These are phyloP conservation scores for Sander vitreus DNA, from an alignment of 2,113 vertebrate species.

Conservation along the genomic window DNA sequence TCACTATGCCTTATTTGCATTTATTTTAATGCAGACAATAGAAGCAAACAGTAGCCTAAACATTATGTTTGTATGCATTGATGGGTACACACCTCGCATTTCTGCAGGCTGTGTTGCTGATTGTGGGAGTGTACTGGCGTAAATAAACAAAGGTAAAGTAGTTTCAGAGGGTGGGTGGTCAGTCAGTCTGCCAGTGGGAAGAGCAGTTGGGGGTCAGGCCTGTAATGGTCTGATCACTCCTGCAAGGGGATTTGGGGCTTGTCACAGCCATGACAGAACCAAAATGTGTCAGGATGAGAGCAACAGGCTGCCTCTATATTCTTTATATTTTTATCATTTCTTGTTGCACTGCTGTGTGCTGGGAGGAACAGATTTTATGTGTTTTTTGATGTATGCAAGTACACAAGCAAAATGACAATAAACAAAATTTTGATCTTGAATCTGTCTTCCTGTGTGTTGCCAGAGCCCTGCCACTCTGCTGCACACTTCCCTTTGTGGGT, in stretches of 20 bases:
- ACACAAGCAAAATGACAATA: too few relatives aligned
- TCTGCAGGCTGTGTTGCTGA: background rate
- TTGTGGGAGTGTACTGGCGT: background rate
- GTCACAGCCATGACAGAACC: conserved; percentile 51
- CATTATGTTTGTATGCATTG: background rate
- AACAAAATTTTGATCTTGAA: too few relatives aligned
- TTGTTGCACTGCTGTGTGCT: too few relatives aligned
- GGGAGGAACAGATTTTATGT: too few relatives aligned
- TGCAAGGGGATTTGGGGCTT: conserved; percentile 39
- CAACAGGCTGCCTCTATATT: conserved; percentile 18
- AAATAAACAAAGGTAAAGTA: conserved; percentile 33
- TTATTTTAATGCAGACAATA: conserved; percentile 14
- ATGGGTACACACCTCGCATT: background rate
- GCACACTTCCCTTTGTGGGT: conserved; percentile 14
- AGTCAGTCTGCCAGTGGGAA: conserved; percentile 16
- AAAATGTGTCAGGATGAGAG: conserved; percentile 57
- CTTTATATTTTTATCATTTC: too few relatives aligned
- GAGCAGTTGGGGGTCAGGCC: conserved; percentile 46
- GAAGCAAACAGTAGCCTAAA: background rate
- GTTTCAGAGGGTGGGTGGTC: background rate
- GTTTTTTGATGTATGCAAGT: too few relatives aligned
- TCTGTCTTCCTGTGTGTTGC: conserved; percentile 7
- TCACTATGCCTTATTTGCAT: conserved; percentile 16
- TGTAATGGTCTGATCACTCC: conserved; percentile 46
- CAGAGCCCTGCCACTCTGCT: conserved; percentile 3